Evolutionary conservation across 2,113 vertebrate genomes (phyloP).

Genomic region (Girardinichthys multiradiatus): DNA sequence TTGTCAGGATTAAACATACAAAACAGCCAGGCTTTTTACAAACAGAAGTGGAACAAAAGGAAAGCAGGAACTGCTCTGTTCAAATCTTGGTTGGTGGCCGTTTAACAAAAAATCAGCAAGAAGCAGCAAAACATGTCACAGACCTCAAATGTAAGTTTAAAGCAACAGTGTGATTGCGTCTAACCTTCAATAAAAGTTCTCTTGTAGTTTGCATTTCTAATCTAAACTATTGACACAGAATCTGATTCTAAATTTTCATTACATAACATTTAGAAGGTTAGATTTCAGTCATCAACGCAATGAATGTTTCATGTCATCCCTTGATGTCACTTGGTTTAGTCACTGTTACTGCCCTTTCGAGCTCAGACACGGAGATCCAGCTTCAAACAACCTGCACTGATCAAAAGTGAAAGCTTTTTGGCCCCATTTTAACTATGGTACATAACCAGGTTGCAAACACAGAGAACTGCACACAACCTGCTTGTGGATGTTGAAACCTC

Average conservation of each 20-base stretch:
- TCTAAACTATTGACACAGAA: constrained; percentile 13
- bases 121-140: neutral
- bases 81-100: neutral
- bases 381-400: constrained; percentile 4
- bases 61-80: constrained; percentile 19
- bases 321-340: constrained; percentile 54
- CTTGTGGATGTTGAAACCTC: too few relatives aligned
- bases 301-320: constrained; percentile 42
- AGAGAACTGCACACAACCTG: neutral
- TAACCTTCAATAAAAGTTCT: too few relatives aligned
- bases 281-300: constrained; percentile 39
- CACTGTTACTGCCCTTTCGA: constrained; percentile 46
- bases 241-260: constrained; percentile 37
- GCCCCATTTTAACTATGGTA: neutral
- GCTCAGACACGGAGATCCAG: constrained; percentile 9
- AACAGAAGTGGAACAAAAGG: constrained; percentile 39
- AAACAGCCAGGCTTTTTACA: constrained; percentile 40
- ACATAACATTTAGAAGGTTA: constrained; percentile 64
- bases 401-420: neutral
- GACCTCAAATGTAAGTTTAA: neutral
- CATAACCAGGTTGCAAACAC: neutral
- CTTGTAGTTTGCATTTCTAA: constrained; percentile 22
- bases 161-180: too few relatives aligned
- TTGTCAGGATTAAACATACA: constrained; percentile 49
- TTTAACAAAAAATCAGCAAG: neutral